Evolutionary conservation across 2,113 vertebrate species (phyloP).

Genomic region (Bambusicola thoracicus): DNA sequence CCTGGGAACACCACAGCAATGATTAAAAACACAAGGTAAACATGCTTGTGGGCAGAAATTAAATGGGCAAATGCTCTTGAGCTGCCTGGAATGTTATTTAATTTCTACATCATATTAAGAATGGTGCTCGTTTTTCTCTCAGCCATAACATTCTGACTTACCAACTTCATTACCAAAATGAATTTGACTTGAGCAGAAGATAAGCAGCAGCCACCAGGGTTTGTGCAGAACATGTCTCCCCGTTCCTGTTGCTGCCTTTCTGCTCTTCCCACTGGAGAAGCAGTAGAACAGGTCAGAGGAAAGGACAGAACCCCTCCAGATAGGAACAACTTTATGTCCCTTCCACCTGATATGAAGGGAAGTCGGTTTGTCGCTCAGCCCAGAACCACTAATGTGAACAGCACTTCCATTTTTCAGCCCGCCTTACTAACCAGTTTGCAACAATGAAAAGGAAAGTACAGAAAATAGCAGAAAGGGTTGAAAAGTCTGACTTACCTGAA

Average conservation of each 20-base stretch:
- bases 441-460: not conserved
- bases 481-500: conserved; percentile 6
- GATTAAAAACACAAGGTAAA: not conserved
- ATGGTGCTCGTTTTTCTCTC: not conserved
- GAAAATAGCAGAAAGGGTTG: not conserved
- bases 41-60: not conserved
- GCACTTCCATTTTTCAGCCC: not conserved
- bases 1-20: not conserved
- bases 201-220: not conserved
- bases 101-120: not conserved
- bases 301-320: not conserved
- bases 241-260: rapidly evolving
- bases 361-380: not conserved
- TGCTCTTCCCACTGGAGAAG: not conserved
- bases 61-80: not conserved
- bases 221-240: not conserved
- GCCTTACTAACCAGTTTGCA: not conserved
- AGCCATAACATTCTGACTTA: not conserved
- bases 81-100: not conserved
- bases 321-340: rapidly evolving
- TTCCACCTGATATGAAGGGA: not conserved
- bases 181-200: not conserved
- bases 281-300: rapidly evolving
- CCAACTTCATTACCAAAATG: not conserved
- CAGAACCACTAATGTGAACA: not conserved